These are phyloP conservation scores for Callimorpha dominula DNA, from an alignment of 2,888 invertebrate genomes.

Conservation along the genomic window DNA sequence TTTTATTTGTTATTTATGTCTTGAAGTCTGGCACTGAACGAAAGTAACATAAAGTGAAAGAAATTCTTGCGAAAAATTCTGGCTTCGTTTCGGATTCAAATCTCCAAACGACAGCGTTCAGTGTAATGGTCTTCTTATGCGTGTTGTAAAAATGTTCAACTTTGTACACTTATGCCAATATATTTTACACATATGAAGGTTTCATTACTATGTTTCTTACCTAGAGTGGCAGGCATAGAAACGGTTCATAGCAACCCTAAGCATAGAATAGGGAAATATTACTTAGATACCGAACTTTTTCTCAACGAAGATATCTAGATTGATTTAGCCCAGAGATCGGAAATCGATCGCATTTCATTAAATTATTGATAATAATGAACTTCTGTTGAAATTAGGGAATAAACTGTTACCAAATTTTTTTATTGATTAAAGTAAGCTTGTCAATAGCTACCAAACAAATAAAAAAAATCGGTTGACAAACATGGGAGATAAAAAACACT, in stretches of 20 bases:
- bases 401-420: background rate
- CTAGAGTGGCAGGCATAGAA: background rate
- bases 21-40: constrained; percentile 25
- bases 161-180: constrained; percentile 21
- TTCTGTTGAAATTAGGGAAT: too few species aligned
- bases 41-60: constrained; percentile 39
- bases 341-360: background rate
- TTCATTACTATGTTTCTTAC: background rate
- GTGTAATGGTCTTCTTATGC: constrained; percentile 44
- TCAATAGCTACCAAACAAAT: background rate
- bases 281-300: background rate
- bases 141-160: constrained; percentile 42
- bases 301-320: background rate
- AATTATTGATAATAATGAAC: background rate
- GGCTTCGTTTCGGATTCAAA: constrained; percentile 46
- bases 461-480: background rate
- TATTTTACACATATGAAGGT: constrained; percentile 11
- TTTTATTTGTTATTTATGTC: constrained; percentile 40
- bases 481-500: too few species aligned
- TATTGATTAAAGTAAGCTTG: background rate
- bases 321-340: background rate
- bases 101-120: constrained; percentile 41
- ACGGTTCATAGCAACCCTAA: background rate
- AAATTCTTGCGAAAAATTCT: constrained; percentile 41
- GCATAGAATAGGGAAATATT: background rate